Evolutionary conservation across 35 echinoderm and acorn worm genomes (phyloP), one percentile per base, ranked within the genome.

Genomic region (Apostichopus japonicus): DNA sequence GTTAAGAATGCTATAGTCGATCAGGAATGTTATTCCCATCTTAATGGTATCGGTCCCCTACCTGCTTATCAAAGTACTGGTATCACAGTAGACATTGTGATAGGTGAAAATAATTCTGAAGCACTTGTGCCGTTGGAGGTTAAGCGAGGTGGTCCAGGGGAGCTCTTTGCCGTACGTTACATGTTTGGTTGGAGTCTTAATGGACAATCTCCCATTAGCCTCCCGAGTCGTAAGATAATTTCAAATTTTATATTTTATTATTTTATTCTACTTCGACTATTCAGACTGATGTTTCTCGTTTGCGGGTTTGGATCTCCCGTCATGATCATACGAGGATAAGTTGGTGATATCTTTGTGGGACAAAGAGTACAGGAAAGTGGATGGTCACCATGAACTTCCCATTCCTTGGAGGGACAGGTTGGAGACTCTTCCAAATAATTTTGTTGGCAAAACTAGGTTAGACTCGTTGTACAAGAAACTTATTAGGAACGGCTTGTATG

Each of bases 131-230:
- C 92, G 8, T 87, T 92, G 84, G 91, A 92, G 53, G 80, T 93
- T 8, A 77, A 24, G 13, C 79, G 72, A 14, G 92, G 92, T 21
- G 57, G 63, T 23, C 63, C 92, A 5, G 81, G 92, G 22, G 59
- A 93, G 44, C 92, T 81, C 27, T 93, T 71, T 72, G 92, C 92
- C 6, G n/a, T 93, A 1, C 92, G 92, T 54, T 86, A 80, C 80
- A 86, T 93, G 52, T 86, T 93, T 54, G 92, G 92, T 53, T 93
- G 92, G 92, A 86, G 92, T 77, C 2, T 86, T 58, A 93, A 93
- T 87, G 92, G 92, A 10, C 92, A 76, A 2, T 93, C 92, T 16
- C 92, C 24, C 10, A 21, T 53, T 14, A 78, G 24, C 8, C 63
- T 84, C 53, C 62, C 63, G 5, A 75, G 65, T 87, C 62, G 80